Evolutionary conservation across 2,888 invertebrate genomes (phyloP), one percentile per base, ranked within the genome.

Genomic region (Blera fallax): DNA sequence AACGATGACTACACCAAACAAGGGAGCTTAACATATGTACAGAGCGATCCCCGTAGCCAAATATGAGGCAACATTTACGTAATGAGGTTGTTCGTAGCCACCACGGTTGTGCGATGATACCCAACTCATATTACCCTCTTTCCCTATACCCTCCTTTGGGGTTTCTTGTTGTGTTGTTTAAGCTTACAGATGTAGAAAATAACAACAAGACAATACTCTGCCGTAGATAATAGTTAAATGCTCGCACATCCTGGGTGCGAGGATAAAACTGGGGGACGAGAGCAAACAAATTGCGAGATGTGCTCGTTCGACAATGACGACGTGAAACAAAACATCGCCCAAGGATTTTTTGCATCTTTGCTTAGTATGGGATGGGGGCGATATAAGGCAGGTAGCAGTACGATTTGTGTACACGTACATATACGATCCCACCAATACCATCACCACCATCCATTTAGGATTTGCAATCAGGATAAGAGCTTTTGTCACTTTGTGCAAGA

Each of bases 391-490:
- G 67, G 43, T 50, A 50, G 54, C 50, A 18, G 8, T 11, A 73
- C 24, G 40, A 52, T 40, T 37, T 54, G 45, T 21, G 7, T 37
- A 67, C n/a, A 21, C 60, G 34, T 27, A 54, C 5, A 6, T 11
- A 32, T 1, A 16, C 24, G 14, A 27, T 34, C 11, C 18, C 56
- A 56, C 7, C 24, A 16, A 0, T 69, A 65, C 43, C 40, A 60
- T 43, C 27, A 65, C 79, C 54, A 65, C 65, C 52, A 62, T 73
- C 70, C 72, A 78, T 78, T 78, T 69, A 82, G 81, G 78, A 87
- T 87, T 87, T 87, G 87, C 87, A 87, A 82, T 87, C 87, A 78
- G 77, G 82, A 87, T 87, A 87, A 87, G 87, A 87, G 87, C 87
- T 87, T 87, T 87, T 87, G 87, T 87, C 82, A 87, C 87, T 87